Evolutionary conservation across 2,113 vertebrate genomes (phyloP).

Genomic region (Oncorhynchus mykiss): DNA sequence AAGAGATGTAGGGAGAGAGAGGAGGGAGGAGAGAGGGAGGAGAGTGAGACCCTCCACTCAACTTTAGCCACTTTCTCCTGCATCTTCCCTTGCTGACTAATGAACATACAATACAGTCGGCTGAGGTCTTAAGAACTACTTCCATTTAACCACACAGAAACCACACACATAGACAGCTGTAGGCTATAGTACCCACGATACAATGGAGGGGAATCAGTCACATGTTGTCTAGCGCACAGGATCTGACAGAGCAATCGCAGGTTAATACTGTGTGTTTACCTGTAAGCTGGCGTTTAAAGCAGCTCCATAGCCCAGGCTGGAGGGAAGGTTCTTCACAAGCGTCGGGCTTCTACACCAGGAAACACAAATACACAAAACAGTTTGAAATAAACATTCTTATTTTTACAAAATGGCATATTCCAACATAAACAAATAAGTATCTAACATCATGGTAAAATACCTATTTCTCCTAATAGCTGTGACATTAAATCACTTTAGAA

Average conservation of each 20-base stretch:
- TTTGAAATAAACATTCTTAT: slow-evolving; percentile 2
- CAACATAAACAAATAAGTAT: background rate
- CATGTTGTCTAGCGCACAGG: too few species aligned
- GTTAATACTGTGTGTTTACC: slow-evolving; percentile 69
- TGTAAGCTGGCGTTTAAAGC: slow-evolving; percentile 98
- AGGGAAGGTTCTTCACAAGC: slow-evolving; percentile 98
- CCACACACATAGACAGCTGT: background rate
- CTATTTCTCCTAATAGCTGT: background rate
- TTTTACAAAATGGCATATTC: background rate
- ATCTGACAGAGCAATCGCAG: too few species aligned
- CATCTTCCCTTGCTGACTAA: background rate
- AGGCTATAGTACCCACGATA: background rate
- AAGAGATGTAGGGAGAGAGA: background rate
- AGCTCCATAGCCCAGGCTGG: slow-evolving; percentile 96
- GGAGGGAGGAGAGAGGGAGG: background rate
- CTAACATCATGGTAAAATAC: background rate
- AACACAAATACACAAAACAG: background rate
- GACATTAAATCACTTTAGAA: background rate
- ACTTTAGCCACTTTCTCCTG: background rate
- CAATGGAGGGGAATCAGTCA: too few species aligned
- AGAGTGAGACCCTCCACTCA: background rate
- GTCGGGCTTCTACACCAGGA: slow-evolving; percentile 86
- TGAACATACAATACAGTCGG: background rate
- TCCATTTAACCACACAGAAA: too few species aligned
- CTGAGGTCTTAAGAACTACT: too few species aligned